Conservation (phyloP, 1,140 invertebrate species). For the Brachionus rubens region DNA sequence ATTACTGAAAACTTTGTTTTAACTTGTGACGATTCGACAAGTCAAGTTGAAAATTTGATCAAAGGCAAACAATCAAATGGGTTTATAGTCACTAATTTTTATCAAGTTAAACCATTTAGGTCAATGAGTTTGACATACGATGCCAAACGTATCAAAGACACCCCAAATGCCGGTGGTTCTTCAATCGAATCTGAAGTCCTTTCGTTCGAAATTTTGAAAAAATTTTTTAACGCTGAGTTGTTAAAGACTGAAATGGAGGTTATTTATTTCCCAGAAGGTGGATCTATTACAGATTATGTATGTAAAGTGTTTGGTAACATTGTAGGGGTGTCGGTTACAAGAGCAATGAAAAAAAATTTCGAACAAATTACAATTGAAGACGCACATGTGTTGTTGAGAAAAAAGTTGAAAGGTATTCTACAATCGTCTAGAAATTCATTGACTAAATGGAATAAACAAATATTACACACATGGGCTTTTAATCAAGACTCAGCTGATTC, state of each 20-base stretch:
- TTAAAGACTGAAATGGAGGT: constrained; percentile 58
- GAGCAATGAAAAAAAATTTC: constrained; percentile 54
- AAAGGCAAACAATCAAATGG: background rate
- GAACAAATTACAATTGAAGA: constrained; percentile 51
- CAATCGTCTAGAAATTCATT: constrained; percentile 52
- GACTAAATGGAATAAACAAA: constrained; percentile 55
- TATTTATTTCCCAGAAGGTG: constrained; percentile 54
- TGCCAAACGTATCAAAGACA: constrained; percentile 1
- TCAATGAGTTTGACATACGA: constrained; percentile 49
- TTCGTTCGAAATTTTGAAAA: constrained; percentile 55
- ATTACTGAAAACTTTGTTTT: constrained; percentile 39
- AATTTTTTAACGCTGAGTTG: constrained; percentile 52
- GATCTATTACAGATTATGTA: constrained; percentile 56
- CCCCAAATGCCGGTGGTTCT: constrained; percentile 56
- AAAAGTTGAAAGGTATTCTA: constrained; percentile 55
- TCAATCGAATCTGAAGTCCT: constrained; percentile 56
- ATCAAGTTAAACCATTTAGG: constrained; percentile 48
- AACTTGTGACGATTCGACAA: background rate
- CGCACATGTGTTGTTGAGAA: constrained; percentile 51
- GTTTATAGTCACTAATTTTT: constrained; percentile 48
- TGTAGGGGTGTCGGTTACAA: constrained; percentile 54
- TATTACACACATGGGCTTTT: constrained; percentile 54
- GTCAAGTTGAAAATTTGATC: constrained; percentile 37
- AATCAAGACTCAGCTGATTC: constrained; percentile 48
- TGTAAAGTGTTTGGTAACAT: constrained; percentile 50